Base-by-base conservation (phyloP, 2,888 invertebrate species). In the Tetanocera ferruginea region DNA sequence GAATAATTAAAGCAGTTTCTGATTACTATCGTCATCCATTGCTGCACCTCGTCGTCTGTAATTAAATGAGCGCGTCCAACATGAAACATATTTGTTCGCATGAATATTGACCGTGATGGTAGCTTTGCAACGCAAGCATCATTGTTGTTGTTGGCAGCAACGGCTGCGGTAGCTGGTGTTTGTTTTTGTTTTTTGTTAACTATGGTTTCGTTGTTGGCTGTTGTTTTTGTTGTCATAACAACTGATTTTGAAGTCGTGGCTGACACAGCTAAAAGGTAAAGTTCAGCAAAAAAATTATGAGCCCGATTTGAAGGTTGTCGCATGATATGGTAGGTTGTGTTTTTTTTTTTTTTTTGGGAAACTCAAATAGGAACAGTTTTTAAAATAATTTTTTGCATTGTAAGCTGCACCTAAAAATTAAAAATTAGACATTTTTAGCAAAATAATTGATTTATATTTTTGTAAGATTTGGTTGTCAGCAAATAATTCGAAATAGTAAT, bases 1-100 rank as follows among this genome's bases (percentile, higher is more conserved):
- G 88, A 88, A 88, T 88, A 88, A 88, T 88, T 88, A 88, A 88
- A 86, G 84, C 85, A 86, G 88, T 85, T 88, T 88, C 88, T 88
- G 88, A 88, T 88, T 88, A 88, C 88, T 87, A 86, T 85, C 86
- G 86, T 43, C 71, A 31, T 31, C 43, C 52, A 55, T 71, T 31
- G 71, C 71, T 23, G 57, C n/a, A 49, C 60, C 37, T 28, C 51
- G 49, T 19, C 49, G 69, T 49, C 51, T 76, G 49, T 69, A 69
- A 69, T 69, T 69, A 69, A 69, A 69, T 49, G 69, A 69, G 28
- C 31, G 64, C 31, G 64, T 64, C n/a, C 1, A 19, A 6, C 52
- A 52, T 52, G 19, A 17, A 17, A n/a, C 17, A 52, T 52, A 52
- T 52, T 52, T 52, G 17, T 52, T 17, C 52, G 52, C 52, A 52